Evolutionary conservation across 2,113 vertebrate species (phyloP).

Genomic region (Oncorhynchus masou): DNA sequence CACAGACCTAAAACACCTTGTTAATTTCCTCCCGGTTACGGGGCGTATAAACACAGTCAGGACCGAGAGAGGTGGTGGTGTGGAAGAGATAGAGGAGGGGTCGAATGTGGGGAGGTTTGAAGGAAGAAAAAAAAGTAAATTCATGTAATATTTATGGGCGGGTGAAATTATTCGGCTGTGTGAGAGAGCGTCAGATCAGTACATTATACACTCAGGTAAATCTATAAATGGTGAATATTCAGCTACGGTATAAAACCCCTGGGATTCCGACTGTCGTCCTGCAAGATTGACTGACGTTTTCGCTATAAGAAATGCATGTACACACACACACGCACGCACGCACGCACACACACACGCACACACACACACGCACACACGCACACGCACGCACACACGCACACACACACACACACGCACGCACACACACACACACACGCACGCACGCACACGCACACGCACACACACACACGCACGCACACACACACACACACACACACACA

Average conservation of each 20-base stretch:
- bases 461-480: no score
- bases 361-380: no score
- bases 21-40: constrained; percentile 72
- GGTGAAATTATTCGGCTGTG: constrained; percentile 45
- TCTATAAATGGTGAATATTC: constrained; percentile 63
- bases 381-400: neutral
- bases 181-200: constrained; percentile 37
- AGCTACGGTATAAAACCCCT: constrained; percentile 43
- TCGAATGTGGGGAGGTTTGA: neutral
- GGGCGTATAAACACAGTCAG: constrained; percentile 52
- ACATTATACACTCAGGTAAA: constrained; percentile 61
- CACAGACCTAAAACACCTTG: constrained; percentile 64
- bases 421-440: no score
- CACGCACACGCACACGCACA: no score
- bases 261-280: constrained; percentile 29
- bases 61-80: constrained; percentile 17
- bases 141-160: constrained; percentile 62
- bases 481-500: neutral
- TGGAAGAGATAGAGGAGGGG: neutral
- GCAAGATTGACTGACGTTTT: constrained; percentile 28
- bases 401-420: neutral
- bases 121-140: constrained; percentile 52
- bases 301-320: neutral
- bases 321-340: no score
- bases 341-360: no score